Percentiles rank a stretch among this genome's conserved stretches.
Conservation (phyloP, 92 coral and sea anemone species). For the Phymanthus crucifer region DNA sequence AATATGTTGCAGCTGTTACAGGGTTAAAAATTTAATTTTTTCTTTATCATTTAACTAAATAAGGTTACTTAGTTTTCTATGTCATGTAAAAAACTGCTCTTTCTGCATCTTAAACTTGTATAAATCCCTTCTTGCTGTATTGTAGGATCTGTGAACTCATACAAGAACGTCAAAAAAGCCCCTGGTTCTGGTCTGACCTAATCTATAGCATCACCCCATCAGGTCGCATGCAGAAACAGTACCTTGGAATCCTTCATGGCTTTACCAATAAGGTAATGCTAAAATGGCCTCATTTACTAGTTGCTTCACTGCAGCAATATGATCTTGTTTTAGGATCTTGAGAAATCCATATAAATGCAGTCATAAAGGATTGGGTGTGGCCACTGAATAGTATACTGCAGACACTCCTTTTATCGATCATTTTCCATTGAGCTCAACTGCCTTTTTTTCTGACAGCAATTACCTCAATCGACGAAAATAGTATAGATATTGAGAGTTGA, state of each 20-base stretch:
- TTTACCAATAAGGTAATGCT: slow-evolving; percentile 50
- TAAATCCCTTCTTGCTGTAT: background rate
- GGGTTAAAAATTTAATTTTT: slow-evolving; percentile 28
- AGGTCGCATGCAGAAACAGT: slow-evolving; percentile 52
- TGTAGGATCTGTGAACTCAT: slow-evolving; percentile 56
- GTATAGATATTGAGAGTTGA: no score
- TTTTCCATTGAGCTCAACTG: no score
- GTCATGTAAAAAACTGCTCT: background rate
- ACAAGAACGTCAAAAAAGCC: slow-evolving; percentile 41
- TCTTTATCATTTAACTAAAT: background rate
- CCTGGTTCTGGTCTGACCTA: slow-evolving; percentile 58
- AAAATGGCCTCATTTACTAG: background rate
- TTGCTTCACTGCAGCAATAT: background rate
- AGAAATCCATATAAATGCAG: no score
- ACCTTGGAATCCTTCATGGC: slow-evolving; percentile 59
- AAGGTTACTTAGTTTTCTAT: no score
- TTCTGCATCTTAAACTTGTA: background rate
- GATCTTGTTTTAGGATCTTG: no score
- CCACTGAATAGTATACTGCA: no score
- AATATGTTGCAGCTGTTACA: slow-evolving; percentile 56
- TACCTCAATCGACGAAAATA: no score
- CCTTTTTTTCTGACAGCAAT: no score
- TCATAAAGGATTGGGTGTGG: no score
- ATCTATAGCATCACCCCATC: slow-evolving; percentile 52
- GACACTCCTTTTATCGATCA: no score